These are phyloP conservation scores for Drosophila ogumai DNA, from an alignment of 1,140 invertebrate species.

Conservation along the genomic window DNA sequence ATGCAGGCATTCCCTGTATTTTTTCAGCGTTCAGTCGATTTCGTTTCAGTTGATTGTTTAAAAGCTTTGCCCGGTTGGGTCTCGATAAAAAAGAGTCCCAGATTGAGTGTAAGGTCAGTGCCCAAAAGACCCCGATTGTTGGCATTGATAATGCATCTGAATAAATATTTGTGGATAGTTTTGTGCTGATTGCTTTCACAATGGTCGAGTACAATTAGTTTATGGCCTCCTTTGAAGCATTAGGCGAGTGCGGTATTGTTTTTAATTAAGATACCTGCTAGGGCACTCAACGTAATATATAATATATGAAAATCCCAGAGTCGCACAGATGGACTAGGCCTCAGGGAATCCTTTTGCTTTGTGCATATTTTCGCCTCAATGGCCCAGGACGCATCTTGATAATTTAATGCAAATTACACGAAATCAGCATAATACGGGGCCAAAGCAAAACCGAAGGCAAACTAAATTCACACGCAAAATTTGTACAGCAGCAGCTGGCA, in stretches of 20 bases:
- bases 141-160: slow-evolving; percentile 27
- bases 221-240: not conserved
- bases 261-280: slow-evolving; percentile 29
- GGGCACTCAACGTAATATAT: slow-evolving; percentile 1
- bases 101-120: slow-evolving; percentile 38
- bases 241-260: slow-evolving; percentile 10
- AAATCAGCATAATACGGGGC: slow-evolving; percentile 72
- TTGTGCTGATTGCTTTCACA: slow-evolving; percentile 38
- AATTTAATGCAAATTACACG: slow-evolving; percentile 78
- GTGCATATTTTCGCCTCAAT: slow-evolving; percentile 59
- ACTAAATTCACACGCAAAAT: slow-evolving; percentile 55
- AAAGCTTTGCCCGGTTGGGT: slow-evolving; percentile 42
- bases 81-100: slow-evolving; percentile 2
- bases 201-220: slow-evolving; percentile 25
- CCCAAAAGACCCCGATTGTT: slow-evolving; percentile 51
- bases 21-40: slow-evolving; percentile 22
- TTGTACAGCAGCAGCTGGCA: slow-evolving; percentile 61
- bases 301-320: slow-evolving; percentile 35
- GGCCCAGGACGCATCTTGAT: slow-evolving; percentile 68
- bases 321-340: slow-evolving; percentile 30
- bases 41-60: slow-evolving; percentile 58
- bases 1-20: slow-evolving; percentile 6
- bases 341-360: slow-evolving; percentile 35
- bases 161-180: slow-evolving; percentile 40
- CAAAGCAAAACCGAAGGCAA: slow-evolving; percentile 47